Percentiles rank a stretch among this genome's conserved stretches.
Conservation (phyloP, 1,140 invertebrate species). For the Carposina sasakii region DNA sequence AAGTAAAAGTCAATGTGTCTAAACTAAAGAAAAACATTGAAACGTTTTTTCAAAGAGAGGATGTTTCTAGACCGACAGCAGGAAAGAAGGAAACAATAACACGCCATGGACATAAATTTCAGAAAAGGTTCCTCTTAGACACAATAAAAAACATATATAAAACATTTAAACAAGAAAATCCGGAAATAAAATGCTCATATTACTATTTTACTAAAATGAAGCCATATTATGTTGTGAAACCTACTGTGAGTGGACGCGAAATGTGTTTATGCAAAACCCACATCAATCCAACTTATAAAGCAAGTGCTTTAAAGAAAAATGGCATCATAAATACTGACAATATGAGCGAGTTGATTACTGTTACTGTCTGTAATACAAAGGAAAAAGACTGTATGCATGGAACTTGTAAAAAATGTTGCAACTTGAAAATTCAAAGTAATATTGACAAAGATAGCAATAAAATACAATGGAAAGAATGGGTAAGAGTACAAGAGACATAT, state of each 20-base stretch:
- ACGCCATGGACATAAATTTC: background rate
- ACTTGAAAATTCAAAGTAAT: background rate
- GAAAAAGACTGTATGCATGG: background rate
- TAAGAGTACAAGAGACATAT: background rate
- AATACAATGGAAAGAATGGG: slow-evolving; percentile 4
- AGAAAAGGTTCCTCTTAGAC: slow-evolving; percentile 5
- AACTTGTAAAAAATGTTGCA: slow-evolving; percentile 4
- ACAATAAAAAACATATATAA: background rate
- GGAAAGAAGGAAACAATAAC: slow-evolving; percentile 4
- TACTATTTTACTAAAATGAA: slow-evolving; percentile 5
- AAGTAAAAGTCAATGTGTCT: slow-evolving; percentile 1
- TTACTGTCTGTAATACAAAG: background rate
- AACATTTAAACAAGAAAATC: slow-evolving; percentile 5
- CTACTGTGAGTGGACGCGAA: slow-evolving; percentile 1
- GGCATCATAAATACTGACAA: background rate
- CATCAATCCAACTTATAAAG: slow-evolving; percentile 6
- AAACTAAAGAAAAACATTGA: background rate
- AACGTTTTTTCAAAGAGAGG: slow-evolving; percentile 2
- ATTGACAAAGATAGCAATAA: background rate
- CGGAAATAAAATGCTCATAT: slow-evolving; percentile 6
- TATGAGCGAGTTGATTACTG: background rate
- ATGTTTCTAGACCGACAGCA: slow-evolving; percentile 6
- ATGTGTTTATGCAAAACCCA: slow-evolving; percentile 8
- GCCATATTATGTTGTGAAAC: slow-evolving; percentile 5
- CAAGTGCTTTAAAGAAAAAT: background rate